Evolutionary conservation across 2,888 invertebrate species (phyloP), one percentile per base, ranked within the genome.

Genomic region (Minunthozetes semirufus): DNA sequence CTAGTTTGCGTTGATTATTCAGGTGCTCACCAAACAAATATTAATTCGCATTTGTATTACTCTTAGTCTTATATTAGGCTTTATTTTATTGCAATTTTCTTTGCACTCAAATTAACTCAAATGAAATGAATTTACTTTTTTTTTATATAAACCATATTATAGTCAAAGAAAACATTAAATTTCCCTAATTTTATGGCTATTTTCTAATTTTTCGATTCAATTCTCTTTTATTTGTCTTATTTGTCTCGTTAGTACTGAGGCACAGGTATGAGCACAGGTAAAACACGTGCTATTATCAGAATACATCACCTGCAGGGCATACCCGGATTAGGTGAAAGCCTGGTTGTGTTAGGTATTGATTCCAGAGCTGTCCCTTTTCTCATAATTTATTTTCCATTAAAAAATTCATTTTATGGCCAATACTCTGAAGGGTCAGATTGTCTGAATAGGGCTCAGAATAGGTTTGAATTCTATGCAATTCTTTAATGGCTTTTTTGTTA

Each of bases 21-120:
- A 68, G 68, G 68, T 68, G 68, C 68, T 68, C 68, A 33, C 68
- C 13, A 17, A 68, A 68, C 46, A 68, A 68, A 68, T 68, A 68
- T 68, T 68, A 68, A 68, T 68, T 68, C 19, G 17, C 42, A 68
- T 68, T 42, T 33, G 15, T 17, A 63, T 63, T 63, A 33, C n/a
- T n/a, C n/a, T n/a, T n/a, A n/a, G n/a, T n/a, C n/a, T n/a, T n/a
- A n/a, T n/a, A n/a, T n/a, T n/a, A 27, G 33, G 33, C 42, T 68
- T 68, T 68, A 68, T 68, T 68, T 68, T 68, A 68, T 68, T 9
- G 66, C 66, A 38, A 46, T 68, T 63, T 42, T 46, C 46, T 68
- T 42, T 68, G 15, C 38, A 9, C 42, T 46, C 9, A 68, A 68
- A 68, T 68, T 68, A 68, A 68, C 42, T 9, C n/a, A 29, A 68